These are phyloP conservation scores for Adelphocoris suturalis DNA, from an alignment of 2,888 invertebrate genomes.

Conservation along the genomic window DNA sequence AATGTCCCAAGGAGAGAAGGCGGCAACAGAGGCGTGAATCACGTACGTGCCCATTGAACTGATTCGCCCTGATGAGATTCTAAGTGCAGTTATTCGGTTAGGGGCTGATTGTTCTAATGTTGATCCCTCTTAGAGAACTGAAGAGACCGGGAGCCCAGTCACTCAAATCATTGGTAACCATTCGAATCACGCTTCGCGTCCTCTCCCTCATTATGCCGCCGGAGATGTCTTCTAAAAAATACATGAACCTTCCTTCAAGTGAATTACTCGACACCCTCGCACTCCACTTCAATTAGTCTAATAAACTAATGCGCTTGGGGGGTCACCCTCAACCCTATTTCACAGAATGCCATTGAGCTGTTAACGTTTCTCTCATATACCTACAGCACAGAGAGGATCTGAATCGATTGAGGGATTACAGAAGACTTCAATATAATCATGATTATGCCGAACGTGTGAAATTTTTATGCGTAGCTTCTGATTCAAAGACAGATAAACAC, in stretches of 20 bases:
- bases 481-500: too few relatives aligned
- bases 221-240: conserved; percentile 30
- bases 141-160: not conserved
- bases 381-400: too few relatives aligned
- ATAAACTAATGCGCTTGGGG: conserved; percentile 35
- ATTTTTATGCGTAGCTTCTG: too few relatives aligned
- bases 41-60: conserved; percentile 66
- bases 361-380: not conserved
- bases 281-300: conserved; percentile 51
- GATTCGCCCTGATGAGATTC: conserved; percentile 61
- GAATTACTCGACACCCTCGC: conserved; percentile 41
- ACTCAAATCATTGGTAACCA: conserved; percentile 45
- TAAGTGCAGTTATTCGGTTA: conserved; percentile 59
- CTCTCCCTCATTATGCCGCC: conserved; percentile 45
- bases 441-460: too few relatives aligned
- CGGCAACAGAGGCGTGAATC: conserved; percentile 54
- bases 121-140: conserved; percentile 53
- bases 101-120: conserved; percentile 64
- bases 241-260: conserved; percentile 43
- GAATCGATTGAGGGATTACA: too few relatives aligned
- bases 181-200: conserved; percentile 59
- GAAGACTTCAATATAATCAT: too few relatives aligned
- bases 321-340: conserved; percentile 24
- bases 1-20: not conserved
- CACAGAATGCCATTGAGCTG: conserved; percentile 2